Percentiles rank a stretch among this genome's conserved stretches.
Evolutionary conservation across 2,797 vertebrate species (phyloP).

Genomic region (Rousettus madagascariensis): DNA sequence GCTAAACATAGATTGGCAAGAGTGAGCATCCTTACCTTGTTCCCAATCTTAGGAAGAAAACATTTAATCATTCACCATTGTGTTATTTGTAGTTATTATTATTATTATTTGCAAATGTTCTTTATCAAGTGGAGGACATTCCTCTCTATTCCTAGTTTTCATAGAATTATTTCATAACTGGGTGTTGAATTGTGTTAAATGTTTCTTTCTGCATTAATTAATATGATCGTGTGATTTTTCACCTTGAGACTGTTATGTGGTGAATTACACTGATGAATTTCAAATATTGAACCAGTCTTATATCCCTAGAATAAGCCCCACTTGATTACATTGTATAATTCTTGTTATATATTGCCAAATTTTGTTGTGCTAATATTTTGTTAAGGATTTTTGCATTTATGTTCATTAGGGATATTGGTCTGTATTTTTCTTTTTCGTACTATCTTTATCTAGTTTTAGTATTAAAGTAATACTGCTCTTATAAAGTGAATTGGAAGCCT

Average conservation of each 20-base stretch:
- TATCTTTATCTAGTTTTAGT: not conserved
- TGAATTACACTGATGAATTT: not conserved
- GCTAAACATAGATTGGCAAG: not conserved
- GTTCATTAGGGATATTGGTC: not conserved
- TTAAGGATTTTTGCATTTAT: not conserved
- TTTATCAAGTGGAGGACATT: not conserved
- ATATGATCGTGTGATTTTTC: not conserved
- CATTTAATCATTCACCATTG: not conserved
- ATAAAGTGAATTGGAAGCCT: slow-evolving; percentile 4
- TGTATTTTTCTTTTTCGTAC: not conserved
- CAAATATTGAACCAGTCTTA: not conserved
- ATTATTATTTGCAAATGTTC: not conserved
- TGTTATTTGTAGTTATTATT: too few species aligned
- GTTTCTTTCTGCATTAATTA: not conserved
- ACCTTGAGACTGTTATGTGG: not conserved
- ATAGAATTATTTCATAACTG: not conserved
- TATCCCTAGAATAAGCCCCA: not conserved
- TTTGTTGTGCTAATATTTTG: not conserved
- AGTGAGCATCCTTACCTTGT: not conserved
- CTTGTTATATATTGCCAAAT: not conserved
- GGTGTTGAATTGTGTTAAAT: not conserved
- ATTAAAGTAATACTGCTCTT: not conserved
- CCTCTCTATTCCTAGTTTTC: not conserved
- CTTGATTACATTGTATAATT: not conserved
- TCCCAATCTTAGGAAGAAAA: not conserved